A percentile compares a stretch with the other conserved stretches of the same genome.
phyloP scores from a whole-genome alignment of 2,888 invertebrate species.

The Zygaena filipendulae region DNA sequence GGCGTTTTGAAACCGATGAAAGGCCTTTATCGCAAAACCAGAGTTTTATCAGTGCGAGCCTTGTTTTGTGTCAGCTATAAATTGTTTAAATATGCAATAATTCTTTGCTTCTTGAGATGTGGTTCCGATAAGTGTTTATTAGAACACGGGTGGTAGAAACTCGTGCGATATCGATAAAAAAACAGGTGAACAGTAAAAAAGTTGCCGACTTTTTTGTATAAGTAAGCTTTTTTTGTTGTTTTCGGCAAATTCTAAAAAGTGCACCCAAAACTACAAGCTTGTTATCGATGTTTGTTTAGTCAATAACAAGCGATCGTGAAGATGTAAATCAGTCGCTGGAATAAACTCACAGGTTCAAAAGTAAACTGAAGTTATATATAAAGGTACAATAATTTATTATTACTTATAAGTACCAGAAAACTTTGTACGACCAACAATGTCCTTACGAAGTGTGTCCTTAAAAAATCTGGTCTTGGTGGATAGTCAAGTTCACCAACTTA shows the following conservation, averaged over 20 bases:
- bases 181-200: constrained; percentile 45
- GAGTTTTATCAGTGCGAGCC: constrained; percentile 48
- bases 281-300: constrained; percentile 50
- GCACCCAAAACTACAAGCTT: constrained; percentile 30
- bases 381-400: too few relatives aligned
- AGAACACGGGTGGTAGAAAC: constrained; percentile 55
- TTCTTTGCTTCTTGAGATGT: constrained; percentile 57
- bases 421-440: too few relatives aligned
- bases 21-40: constrained; percentile 44
- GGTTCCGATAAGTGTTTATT: constrained; percentile 52
- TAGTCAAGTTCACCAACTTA: too few relatives aligned
- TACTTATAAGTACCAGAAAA: too few relatives aligned
- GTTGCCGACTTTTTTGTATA: constrained; percentile 27
- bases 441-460: too few relatives aligned
- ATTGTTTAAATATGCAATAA: constrained; percentile 63
- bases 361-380: too few relatives aligned
- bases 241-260: constrained; percentile 43
- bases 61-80: constrained; percentile 56
- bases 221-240: too few relatives aligned
- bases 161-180: constrained; percentile 40
- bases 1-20: constrained; percentile 24
- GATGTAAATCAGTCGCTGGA: constrained; percentile 40
- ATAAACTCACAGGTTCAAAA: constrained; percentile 2
- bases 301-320: constrained; percentile 47
- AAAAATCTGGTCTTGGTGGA: too few relatives aligned